These are phyloP conservation scores for Podarcis cretensis DNA, from an alignment of 2,113 vertebrate genomes.

Conservation along the genomic window DNA sequence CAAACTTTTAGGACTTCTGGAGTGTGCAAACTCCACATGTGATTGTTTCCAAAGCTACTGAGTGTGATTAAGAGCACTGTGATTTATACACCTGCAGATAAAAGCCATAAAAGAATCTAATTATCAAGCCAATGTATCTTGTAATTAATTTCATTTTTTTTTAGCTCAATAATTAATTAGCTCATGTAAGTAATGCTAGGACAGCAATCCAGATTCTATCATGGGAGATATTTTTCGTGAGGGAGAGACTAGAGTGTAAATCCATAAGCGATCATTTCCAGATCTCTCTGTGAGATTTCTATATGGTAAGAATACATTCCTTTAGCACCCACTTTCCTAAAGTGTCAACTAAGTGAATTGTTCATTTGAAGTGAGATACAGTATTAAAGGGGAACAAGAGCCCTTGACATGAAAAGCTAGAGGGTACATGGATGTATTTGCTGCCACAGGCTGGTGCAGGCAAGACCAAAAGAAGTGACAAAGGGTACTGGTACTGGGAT, in stretches of 20 bases:
- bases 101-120: slow-evolving; percentile 21
- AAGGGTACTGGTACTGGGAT: too few relatives aligned
- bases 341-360: not conserved
- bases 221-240: not conserved
- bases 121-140: slow-evolving; percentile 1
- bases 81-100: slow-evolving; percentile 25
- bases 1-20: not conserved
- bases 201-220: not conserved
- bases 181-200: not conserved
- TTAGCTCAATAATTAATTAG: slow-evolving; percentile 22
- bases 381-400: not conserved
- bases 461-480: too few relatives aligned
- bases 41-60: not conserved
- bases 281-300: not conserved
- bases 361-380: not conserved
- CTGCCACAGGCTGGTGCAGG: not conserved
- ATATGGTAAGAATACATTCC: not conserved
- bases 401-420: not conserved
- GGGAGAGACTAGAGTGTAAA: not conserved
- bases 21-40: not conserved
- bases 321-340: not conserved
- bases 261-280: not conserved
- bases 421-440: not conserved
- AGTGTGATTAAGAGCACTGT: not conserved
- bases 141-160: slow-evolving; percentile 7